Evolutionary conservation across 2,797 vertebrate genomes (phyloP).

Genomic region (Lycodopsis pacificus): DNA sequence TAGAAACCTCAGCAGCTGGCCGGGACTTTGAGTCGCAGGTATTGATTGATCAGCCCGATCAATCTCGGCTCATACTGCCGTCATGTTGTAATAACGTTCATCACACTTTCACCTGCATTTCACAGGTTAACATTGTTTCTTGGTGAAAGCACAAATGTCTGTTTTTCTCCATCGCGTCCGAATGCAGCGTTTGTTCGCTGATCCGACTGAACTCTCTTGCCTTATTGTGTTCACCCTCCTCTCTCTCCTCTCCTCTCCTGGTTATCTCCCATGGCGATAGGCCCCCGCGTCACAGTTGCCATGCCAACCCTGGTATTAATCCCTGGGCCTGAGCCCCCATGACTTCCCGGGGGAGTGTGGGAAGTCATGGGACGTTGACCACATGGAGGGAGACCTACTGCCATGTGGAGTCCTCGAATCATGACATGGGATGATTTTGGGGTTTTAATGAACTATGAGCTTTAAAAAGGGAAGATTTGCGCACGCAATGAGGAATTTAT

Average conservation of each 20-base stretch:
- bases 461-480: neutral
- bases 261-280: conserved; percentile 60
- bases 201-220: neutral
- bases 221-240: neutral
- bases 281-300: conserved; percentile 71
- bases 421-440: neutral
- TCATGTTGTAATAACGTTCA: neutral
- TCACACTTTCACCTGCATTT: neutral
- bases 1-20: conserved; percentile 36
- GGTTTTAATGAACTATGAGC: neutral
- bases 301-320: conserved; percentile 76
- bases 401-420: neutral
- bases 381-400: conserved; percentile 8
- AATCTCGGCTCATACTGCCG: conserved; percentile 19
- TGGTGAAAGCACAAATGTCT: neutral
- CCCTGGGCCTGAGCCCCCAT: conserved; percentile 40
- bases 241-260: conserved; percentile 51
- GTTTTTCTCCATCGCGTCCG: rapidly evolving
- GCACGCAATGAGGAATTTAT: neutral
- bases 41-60: conserved; percentile 40
- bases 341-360: conserved; percentile 31
- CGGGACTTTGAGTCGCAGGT: conserved; percentile 51
- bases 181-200: neutral
- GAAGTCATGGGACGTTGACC: conserved; percentile 45
- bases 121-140: neutral